These are phyloP conservation scores for Drosophila santomea DNA, from an alignment of 1,140 invertebrate species.

Conservation along the genomic window DNA sequence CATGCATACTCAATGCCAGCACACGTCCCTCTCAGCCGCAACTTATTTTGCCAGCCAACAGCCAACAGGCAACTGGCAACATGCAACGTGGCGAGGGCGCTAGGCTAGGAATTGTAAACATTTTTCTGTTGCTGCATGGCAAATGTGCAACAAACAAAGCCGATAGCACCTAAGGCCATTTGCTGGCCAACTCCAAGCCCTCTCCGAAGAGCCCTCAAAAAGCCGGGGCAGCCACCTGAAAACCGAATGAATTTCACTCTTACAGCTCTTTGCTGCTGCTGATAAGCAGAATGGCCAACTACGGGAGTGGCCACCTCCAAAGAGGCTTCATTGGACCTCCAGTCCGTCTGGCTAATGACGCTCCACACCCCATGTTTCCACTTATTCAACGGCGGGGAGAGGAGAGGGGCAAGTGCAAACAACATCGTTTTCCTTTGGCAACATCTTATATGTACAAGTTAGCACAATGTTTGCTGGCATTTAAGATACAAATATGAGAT, in stretches of 20 bases:
- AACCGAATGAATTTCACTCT: conserved; percentile 25
- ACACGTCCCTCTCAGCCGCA: conserved; percentile 35
- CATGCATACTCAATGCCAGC: conserved; percentile 60
- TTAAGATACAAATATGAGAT: neutral
- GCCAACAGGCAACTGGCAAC: conserved; percentile 16
- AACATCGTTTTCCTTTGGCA: conserved; percentile 4
- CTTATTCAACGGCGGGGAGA: neutral
- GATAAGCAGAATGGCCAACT: conserved; percentile 22
- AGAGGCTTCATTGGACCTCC: conserved; percentile 8
- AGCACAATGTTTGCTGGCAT: neutral
- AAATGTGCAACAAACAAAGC: conserved; percentile 36
- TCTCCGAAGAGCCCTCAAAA: conserved; percentile 16
- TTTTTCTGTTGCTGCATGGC: conserved; percentile 38
- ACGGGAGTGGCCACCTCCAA: neutral
- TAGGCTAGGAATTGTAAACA: conserved; percentile 40
- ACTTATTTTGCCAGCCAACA: conserved; percentile 34
- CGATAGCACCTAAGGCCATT: conserved; percentile 27
- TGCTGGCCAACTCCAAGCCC: conserved; percentile 21
- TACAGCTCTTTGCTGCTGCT: conserved; percentile 7
- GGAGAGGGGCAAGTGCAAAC: neutral
- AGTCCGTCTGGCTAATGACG: conserved; percentile 18
- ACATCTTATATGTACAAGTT: neutral
- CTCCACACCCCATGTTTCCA: conserved; percentile 7
- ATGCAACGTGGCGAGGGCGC: neutral
- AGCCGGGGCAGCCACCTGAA: conserved; percentile 13